Evolutionary conservation across 2,113 vertebrate species (phyloP).

Genomic region (Dipodomys stephensi): DNA sequence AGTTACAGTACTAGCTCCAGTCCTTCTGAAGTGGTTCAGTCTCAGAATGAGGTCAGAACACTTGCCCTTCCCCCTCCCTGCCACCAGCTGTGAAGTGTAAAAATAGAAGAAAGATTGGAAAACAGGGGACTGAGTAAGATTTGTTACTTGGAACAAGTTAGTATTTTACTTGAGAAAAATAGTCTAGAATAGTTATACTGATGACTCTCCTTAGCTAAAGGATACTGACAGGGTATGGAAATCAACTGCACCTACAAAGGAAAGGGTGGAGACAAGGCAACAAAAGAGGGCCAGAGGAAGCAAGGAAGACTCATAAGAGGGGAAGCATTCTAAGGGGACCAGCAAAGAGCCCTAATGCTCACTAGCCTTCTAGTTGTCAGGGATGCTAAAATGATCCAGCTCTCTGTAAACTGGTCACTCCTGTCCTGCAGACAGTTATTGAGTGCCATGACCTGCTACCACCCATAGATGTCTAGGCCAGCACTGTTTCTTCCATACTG

Average conservation of each 20-base stretch:
- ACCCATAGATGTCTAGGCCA: not conserved
- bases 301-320: not conserved
- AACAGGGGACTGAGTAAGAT: too few relatives aligned
- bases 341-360: not conserved
- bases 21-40: not conserved
- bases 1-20: not conserved
- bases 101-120: not conserved
- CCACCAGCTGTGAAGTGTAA: not conserved
- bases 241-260: not conserved
- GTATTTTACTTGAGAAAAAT: slow-evolving; percentile 14
- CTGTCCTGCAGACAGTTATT: not conserved
- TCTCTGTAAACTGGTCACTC: not conserved
- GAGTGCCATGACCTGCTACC: too few relatives aligned
- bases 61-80: not conserved
- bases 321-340: not conserved
- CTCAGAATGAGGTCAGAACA: not conserved
- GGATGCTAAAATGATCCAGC: not conserved
- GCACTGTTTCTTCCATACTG: not conserved
- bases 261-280: not conserved
- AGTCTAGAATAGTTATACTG: not conserved
- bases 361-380: not conserved
- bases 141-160: not conserved
- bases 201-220: not conserved
- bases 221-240: not conserved
- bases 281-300: not conserved